phyloP scores from a whole-genome alignment of 1,140 invertebrate genomes.

The Caenorhabditis inopinata region DNA sequence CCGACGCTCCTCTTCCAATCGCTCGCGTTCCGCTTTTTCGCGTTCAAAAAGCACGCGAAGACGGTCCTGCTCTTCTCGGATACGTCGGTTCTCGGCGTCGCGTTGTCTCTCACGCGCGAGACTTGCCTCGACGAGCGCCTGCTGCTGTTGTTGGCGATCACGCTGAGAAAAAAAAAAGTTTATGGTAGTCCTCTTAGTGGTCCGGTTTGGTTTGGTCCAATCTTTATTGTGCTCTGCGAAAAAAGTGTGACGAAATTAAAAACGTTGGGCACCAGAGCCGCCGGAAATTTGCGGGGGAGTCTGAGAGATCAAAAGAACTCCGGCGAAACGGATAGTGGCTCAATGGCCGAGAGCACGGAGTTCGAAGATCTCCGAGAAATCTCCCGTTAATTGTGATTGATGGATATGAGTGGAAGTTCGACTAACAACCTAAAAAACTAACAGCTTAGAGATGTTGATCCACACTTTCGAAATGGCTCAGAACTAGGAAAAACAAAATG shows the following conservation, averaged over 20 bases:
- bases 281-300: no score
- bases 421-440: no score
- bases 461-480: no score
- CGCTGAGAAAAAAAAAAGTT: background rate
- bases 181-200: background rate
- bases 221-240: background rate
- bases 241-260: no score
- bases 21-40: constrained; percentile 36
- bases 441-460: no score
- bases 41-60: constrained; percentile 36
- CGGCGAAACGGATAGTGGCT: no score
- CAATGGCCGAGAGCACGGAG: no score
- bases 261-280: no score
- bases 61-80: constrained; percentile 41
- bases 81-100: constrained; percentile 36
- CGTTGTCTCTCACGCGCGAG: constrained; percentile 18
- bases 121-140: constrained; percentile 28
- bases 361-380: background rate
- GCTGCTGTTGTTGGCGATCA: constrained; percentile 23
- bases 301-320: no score
- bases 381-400: background rate
- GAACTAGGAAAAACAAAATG: no score
- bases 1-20: constrained; percentile 37
- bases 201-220: background rate
- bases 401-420: no score